Evolutionary conservation across 2,888 invertebrate species (phyloP), one percentile per base, ranked within the genome.

Genomic region (Merodon equestris): DNA sequence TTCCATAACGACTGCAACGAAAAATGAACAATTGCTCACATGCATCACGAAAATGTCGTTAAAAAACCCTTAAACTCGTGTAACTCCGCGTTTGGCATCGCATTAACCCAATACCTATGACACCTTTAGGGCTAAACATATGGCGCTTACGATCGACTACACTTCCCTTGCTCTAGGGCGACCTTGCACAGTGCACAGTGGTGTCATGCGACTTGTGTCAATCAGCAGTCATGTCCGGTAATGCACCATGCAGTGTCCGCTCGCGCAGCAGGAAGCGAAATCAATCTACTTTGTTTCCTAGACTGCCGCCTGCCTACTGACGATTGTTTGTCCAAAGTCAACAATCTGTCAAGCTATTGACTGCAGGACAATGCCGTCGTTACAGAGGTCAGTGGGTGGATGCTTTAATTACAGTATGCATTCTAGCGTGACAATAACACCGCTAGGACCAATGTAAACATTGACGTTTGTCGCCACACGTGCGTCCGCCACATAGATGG

Each of bases 301-400:
- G 53, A 53, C 58, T 45, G 15, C 51, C 60, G 60, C 27, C 53
- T 47, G 10, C 3, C 18, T 51, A 60, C 50, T 60, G 45, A 17
- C 17, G 17, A 40, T 40, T n/a, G 40, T 10, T 19, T 42, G 58
- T 40, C 42, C 10, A 34, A 13, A 51, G 18, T 58, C 58, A 56
- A 47, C 51, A 51, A 77, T 77, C 66, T 67, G 48, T 77, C 72
- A 77, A 63, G 60, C 19, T 51, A 72, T 76, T 72, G 71, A 75
- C 63, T 63, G 18, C 9, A 45, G 40, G 27, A 27, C 7, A 27
- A 7, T 27, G 7, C 27, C n/a, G 12, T 17, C 38, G 13, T 34
- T 44, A n/a, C 12, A n/a, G 10, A n/a, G 12, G 3, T 7, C 12
- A 40, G 72, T 51, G 60, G 76, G 56, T 77, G 72, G 76, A 51